A percentile compares a stretch with the other conserved stretches of the same genome.
Evolutionary conservation across 2,888 invertebrate species (phyloP).

Genomic region (Lepidochitona cinerea): DNA sequence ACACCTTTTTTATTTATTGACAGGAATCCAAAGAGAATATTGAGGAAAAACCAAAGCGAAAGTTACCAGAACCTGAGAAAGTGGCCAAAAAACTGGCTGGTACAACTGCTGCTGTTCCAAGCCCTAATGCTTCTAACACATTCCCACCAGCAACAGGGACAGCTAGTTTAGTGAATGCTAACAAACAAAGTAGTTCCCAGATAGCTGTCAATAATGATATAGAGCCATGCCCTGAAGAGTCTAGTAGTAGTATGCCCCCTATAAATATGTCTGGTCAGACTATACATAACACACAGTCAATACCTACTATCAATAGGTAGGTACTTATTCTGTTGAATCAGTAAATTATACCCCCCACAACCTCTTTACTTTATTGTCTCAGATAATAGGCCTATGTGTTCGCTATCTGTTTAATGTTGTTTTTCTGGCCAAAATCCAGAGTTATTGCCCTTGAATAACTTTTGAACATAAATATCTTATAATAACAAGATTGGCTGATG

Average conservation of each 20-base stretch:
- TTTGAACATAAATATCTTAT: too few species aligned
- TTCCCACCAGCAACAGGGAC: constrained; percentile 21
- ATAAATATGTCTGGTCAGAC: constrained; percentile 18
- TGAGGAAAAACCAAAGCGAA: constrained; percentile 52
- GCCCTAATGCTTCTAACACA: constrained; percentile 21
- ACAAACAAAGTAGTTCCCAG: constrained; percentile 1
- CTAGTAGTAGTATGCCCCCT: background rate
- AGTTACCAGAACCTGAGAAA: constrained; percentile 55
- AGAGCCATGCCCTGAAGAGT: background rate
- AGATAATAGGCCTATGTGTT: too few species aligned
- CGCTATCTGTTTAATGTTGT: too few species aligned
- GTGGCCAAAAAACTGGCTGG: constrained; percentile 34
- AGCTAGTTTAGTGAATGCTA: background rate
- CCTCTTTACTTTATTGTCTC: too few species aligned
- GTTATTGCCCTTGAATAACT: too few species aligned
- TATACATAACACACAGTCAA: constrained; percentile 31
- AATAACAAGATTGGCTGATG: too few species aligned
- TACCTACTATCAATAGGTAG: constrained; percentile 51
- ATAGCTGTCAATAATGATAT: background rate
- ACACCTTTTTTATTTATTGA: too few species aligned
- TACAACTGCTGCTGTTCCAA: constrained; percentile 23
- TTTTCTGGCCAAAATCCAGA: too few species aligned
- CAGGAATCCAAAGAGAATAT: constrained; percentile 29
- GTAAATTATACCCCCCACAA: too few species aligned
- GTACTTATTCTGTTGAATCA: constrained; percentile 10